Evolutionary conservation across 2,888 invertebrate species (phyloP).

Genomic region (Perithous albicinctus): DNA sequence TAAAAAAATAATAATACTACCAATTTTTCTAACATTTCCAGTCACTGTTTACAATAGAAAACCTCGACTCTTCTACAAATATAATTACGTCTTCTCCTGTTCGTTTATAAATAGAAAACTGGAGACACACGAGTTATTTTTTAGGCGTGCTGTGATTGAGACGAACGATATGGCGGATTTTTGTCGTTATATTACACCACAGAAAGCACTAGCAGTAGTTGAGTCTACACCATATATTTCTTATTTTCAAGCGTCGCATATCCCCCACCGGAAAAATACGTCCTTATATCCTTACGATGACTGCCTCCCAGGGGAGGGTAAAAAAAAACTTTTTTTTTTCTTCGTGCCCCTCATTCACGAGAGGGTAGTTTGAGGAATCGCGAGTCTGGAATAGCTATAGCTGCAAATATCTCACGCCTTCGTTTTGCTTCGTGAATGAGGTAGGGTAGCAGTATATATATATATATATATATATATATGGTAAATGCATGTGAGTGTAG

Average conservation of each 20-base stretch:
- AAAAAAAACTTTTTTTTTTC: conserved; percentile 26
- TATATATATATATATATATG: too few species aligned
- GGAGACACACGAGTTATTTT: conserved; percentile 9
- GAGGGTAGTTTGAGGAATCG: conserved; percentile 25
- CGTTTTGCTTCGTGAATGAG: neutral
- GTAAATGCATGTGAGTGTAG: neutral
- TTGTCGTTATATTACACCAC: conserved; percentile 3
- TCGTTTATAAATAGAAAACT: conserved; percentile 11
- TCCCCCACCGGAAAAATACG: conserved; percentile 40
- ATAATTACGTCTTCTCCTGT: neutral
- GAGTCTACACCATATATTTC: neutral
- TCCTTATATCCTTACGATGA: conserved; percentile 38
- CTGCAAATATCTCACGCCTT: conserved; percentile 14
- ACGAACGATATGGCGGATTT: conserved; percentile 17
- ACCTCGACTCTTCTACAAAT: neutral
- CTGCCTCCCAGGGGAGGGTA: conserved; percentile 22
- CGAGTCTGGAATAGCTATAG: neutral
- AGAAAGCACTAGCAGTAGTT: neutral
- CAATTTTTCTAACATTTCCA: neutral
- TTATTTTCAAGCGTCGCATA: neutral
- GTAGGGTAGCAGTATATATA: neutral
- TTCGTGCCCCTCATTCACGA: conserved; percentile 3
- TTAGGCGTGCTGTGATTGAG: conserved; percentile 5
- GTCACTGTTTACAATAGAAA: neutral
- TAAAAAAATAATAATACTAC: too few species aligned